A percentile compares a stretch with the other conserved stretches of the same genome.
Conservation (phyloP, 2,888 invertebrate genomes). For the Micoletzkya japonica region DNA sequence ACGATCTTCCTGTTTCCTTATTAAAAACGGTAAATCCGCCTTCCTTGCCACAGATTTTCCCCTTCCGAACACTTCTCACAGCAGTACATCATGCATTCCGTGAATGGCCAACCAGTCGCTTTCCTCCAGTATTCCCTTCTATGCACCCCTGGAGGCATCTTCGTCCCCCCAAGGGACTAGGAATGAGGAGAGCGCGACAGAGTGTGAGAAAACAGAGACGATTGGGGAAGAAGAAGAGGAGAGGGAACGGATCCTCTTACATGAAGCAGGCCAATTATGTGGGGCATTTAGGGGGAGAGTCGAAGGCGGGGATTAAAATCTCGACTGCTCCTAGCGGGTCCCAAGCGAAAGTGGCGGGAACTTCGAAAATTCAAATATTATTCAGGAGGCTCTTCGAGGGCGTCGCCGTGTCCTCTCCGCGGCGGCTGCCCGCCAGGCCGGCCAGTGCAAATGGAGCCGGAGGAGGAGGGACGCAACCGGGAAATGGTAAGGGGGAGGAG, state of each 20-base stretch:
- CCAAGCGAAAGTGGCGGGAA: background rate
- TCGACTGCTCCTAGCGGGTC: background rate
- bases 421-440: conserved; percentile 37
- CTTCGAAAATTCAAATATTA: background rate
- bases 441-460: conserved; percentile 7
- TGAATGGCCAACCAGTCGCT: background rate
- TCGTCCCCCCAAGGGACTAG: too few relatives aligned
- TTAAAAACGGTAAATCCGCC: too few relatives aligned
- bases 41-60: too few relatives aligned
- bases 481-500: background rate
- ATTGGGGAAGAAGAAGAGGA: background rate
- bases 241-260: background rate
- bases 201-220: background rate
- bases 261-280: background rate
- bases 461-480: too few relatives aligned
- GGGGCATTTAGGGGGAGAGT: too few relatives aligned
- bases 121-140: background rate
- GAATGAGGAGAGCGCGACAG: background rate
- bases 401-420: conserved; percentile 35
- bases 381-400: conserved; percentile 34
- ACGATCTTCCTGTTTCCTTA: too few relatives aligned
- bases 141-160: too few relatives aligned
- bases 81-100: background rate
- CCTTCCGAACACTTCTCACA: background rate
- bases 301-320: background rate